Base-by-base conservation (phyloP, 30 jellyfish, hydroid and myxozoan genomes). In the Sanderia malayensis region DNA sequence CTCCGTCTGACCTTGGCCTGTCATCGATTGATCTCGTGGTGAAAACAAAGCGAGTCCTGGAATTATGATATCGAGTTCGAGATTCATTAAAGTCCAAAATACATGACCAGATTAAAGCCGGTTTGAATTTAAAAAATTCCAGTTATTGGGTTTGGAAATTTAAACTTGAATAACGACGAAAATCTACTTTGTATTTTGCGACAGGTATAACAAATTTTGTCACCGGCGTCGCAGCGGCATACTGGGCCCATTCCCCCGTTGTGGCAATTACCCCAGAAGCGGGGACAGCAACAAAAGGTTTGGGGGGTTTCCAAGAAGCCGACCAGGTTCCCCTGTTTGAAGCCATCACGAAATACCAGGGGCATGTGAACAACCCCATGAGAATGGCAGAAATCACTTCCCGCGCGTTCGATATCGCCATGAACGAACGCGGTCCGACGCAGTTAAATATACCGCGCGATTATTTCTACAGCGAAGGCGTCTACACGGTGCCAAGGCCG, bases 181-280 rank as follows among this genome's bases (percentile, higher is more conserved):
- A n/a, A n/a, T n/a, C n/a, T n/a, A n/a, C n/a, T n/a, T n/a, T n/a
- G n/a, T n/a, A n/a, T n/a, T n/a, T n/a, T n/a, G n/a, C n/a, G n/a
- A n/a, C 73, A 77, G 96, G 96, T 31, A 86, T 86, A n/a, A 86
- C 94, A 6, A 86, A 86, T 75, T 86, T 70, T 31, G 96, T 86
- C 30, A 86, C 96, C 10, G 80, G 80, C 10, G 75, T 86, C 11
- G 96, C 96, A 11, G 96, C 96, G 9, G 96, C 96, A 0, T 86
- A 86, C 74, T 86, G 96, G 96, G 96, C 96, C 27, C 96, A 86
- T 52, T 68, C 89, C 1, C 96, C 96, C 2, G 96, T 86, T 20
- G 96, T 86, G 65, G 83, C 68, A n/a, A 71, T 86, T 60, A 86
- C 96, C 26, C 96, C 96, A 4, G 96, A 86, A 65, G 94, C 96